Evolutionary conservation across 2,797 vertebrate genomes (phyloP).

Genomic region (Typhlichthys eigenmanni): DNA sequence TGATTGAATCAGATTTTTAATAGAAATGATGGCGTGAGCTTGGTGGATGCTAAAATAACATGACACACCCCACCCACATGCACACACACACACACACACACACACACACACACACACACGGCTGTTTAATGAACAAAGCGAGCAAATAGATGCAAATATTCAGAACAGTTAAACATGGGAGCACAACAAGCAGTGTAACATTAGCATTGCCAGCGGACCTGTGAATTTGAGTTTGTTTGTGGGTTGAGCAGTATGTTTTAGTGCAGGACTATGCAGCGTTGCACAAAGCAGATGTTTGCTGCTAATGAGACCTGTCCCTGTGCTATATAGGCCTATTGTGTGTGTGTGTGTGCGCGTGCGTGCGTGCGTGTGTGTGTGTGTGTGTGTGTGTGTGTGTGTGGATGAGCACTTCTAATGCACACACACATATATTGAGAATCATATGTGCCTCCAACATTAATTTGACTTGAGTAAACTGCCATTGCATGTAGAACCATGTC

Average conservation of each 20-base stretch:
- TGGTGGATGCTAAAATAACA: too few relatives aligned
- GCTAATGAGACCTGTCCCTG: constrained; percentile 61
- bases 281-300: constrained; percentile 62
- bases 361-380: constrained; percentile 12
- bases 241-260: constrained; percentile 30
- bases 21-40: too few relatives aligned
- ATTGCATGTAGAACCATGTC: constrained; percentile 24
- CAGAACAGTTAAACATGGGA: too few relatives aligned
- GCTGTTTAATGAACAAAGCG: too few relatives aligned
- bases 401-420: constrained; percentile 1
- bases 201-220: too few relatives aligned
- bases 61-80: too few relatives aligned
- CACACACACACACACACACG: not conserved
- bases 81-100: not conserved
- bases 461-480: constrained; percentile 5
- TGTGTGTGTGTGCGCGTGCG: not conserved
- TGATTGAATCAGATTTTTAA: too few relatives aligned
- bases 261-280: constrained; percentile 20
- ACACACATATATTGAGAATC: constrained; percentile 32
- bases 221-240: not conserved
- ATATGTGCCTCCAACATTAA: constrained; percentile 53
- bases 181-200: too few relatives aligned
- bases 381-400: constrained; percentile 1
- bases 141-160: too few relatives aligned
- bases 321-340: constrained; percentile 27